These are phyloP conservation scores for Ispidina lecontei DNA, from an alignment of 2,797 vertebrate species.

Conservation along the genomic window DNA sequence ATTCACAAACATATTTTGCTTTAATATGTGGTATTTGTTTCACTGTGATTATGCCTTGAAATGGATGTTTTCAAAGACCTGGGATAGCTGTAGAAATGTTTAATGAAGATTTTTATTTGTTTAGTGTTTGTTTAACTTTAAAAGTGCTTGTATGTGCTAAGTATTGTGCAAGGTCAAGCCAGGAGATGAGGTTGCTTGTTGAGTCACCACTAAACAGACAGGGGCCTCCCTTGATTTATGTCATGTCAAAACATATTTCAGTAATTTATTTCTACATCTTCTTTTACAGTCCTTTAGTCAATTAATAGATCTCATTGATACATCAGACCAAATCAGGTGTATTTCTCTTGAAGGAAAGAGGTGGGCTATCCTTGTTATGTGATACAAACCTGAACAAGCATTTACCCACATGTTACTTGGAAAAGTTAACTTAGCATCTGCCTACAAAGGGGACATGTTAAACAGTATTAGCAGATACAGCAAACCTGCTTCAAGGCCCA, in stretches of 20 bases:
- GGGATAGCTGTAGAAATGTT: neutral
- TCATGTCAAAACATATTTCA: neutral
- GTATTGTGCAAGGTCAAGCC: neutral
- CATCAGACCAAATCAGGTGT: neutral
- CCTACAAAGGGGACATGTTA: neutral
- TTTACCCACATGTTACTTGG: neutral
- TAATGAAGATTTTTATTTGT: neutral
- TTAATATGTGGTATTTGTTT: slow-evolving; percentile 1
- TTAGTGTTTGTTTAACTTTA: neutral
- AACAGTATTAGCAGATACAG: neutral
- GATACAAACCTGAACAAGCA: neutral
- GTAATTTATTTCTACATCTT: neutral
- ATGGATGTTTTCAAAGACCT: neutral
- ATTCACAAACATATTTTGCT: neutral
- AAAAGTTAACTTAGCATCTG: neutral
- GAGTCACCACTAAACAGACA: neutral
- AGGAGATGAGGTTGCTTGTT: neutral
- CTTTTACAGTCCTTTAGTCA: neutral
- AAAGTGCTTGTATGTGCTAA: neutral
- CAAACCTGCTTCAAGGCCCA: neutral
- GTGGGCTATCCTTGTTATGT: neutral
- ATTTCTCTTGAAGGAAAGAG: neutral
- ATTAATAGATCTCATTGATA: neutral
- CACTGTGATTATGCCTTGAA: neutral
- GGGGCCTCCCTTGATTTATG: neutral